Evolutionary conservation across 2,113 vertebrate species (phyloP).

Genomic region (Leptobrachium leishanense): DNA sequence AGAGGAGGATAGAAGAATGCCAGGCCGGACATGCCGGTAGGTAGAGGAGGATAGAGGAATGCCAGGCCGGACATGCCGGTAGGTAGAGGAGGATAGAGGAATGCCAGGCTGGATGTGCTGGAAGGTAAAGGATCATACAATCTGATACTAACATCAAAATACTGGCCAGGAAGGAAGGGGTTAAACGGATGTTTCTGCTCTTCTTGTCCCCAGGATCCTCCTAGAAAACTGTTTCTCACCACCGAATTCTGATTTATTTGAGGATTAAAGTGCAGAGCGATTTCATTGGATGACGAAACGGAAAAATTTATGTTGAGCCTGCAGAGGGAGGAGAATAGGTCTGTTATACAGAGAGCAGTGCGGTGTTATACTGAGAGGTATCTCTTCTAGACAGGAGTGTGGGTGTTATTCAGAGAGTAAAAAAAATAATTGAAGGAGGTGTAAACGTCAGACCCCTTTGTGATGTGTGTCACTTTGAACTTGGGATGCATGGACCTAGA

Average conservation of each 20-base stretch:
- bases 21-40: too few species aligned
- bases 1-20: too few species aligned
- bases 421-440: too few species aligned
- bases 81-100: too few species aligned
- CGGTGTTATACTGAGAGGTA: too few species aligned
- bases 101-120: neutral
- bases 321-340: slow-evolving; percentile 18
- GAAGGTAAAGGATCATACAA: neutral
- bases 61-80: too few species aligned
- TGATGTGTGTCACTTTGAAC: too few species aligned
- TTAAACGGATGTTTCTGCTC: slow-evolving; percentile 63
- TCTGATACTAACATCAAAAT: slow-evolving; percentile 76
- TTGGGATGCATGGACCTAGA: too few species aligned
- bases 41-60: too few species aligned
- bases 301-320: slow-evolving; percentile 73
- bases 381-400: neutral
- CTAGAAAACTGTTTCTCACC: slow-evolving; percentile 71
- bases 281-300: slow-evolving; percentile 54
- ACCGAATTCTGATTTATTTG: slow-evolving; percentile 56
- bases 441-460: too few species aligned
- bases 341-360: neutral
- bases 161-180: slow-evolving; percentile 75
- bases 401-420: neutral
- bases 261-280: slow-evolving; percentile 75
- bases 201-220: slow-evolving; percentile 70